A percentile compares a stretch with the other conserved stretches of the same genome.
Evolutionary conservation across 2,113 vertebrate genomes (phyloP).

Genomic region (Pitta sordida): DNA sequence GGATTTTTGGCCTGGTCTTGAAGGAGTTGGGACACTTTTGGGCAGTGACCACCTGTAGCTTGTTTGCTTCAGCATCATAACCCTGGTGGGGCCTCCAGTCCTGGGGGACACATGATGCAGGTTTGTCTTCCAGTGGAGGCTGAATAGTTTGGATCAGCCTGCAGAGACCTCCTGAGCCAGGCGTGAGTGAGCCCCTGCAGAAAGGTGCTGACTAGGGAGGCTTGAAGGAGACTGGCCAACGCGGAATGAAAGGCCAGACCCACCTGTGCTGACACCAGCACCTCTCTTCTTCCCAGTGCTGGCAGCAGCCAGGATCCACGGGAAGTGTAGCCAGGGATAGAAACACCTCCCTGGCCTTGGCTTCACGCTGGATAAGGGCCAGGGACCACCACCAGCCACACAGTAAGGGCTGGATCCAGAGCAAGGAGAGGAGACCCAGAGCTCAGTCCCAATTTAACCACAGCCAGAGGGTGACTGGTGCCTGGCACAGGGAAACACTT

Average conservation of each 20-base stretch:
- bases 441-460: neutral
- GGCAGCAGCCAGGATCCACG: accelerated
- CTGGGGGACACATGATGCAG: accelerated
- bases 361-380: neutral
- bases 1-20: neutral
- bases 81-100: neutral
- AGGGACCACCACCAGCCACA: accelerated
- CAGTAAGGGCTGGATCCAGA: neutral
- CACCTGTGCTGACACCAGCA: neutral
- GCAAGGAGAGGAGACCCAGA: neutral
- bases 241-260: neutral
- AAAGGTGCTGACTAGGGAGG: neutral
- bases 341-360: neutral
- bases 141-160: neutral
- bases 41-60: neutral
- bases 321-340: neutral
- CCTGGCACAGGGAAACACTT: neutral
- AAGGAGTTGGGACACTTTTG: neutral
- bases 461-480: accelerated
- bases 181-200: neutral
- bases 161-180: neutral
- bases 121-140: neutral
- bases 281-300: neutral
- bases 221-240: neutral
- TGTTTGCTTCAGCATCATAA: neutral